Percentiles rank a stretch among this genome's conserved stretches.
phyloP scores from a whole-genome alignment of 1,140 invertebrate genomes.

The Ceratoteleas bidentatus region DNA sequence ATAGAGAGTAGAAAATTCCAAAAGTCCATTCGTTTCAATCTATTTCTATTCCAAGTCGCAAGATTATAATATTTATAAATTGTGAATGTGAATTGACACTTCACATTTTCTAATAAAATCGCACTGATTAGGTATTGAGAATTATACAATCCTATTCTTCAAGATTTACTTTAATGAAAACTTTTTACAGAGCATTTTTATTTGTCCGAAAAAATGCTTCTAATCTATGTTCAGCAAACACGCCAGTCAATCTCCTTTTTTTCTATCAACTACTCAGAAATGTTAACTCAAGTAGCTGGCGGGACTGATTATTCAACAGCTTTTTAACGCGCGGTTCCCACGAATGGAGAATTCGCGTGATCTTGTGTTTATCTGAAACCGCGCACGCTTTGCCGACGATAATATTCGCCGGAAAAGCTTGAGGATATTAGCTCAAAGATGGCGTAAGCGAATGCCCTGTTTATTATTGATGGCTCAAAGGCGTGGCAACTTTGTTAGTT shows the following conservation, averaged over 20 bases:
- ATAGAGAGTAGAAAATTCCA: too few species aligned
- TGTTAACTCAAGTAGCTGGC: conserved; percentile 17
- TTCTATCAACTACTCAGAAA: too few species aligned
- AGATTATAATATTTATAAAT: too few species aligned
- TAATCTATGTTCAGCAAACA: conserved; percentile 18
- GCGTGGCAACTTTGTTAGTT: conserved; percentile 11
- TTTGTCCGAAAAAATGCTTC: conserved; percentile 10
- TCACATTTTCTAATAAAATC: too few species aligned
- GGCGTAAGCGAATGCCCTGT: neutral
- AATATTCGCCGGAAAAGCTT: conserved; percentile 1
- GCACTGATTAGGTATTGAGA: too few species aligned
- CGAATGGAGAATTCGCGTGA: conserved; percentile 14
- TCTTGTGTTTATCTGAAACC: conserved; percentile 9
- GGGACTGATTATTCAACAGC: conserved; percentile 25
- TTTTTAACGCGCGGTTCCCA: conserved; percentile 7
- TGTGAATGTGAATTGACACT: too few species aligned
- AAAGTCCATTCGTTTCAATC: too few species aligned
- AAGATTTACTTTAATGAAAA: too few species aligned
- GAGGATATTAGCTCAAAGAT: conserved; percentile 13
- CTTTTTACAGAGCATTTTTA: too few species aligned
- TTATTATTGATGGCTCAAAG: conserved; percentile 28
- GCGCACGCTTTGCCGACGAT: neutral
- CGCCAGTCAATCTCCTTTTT: conserved; percentile 2
- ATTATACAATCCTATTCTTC: too few species aligned
- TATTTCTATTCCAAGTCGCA: too few species aligned